These are phyloP conservation scores for Scylla paramamosain DNA, from an alignment of 1,140 invertebrate genomes.

Conservation along the genomic window DNA sequence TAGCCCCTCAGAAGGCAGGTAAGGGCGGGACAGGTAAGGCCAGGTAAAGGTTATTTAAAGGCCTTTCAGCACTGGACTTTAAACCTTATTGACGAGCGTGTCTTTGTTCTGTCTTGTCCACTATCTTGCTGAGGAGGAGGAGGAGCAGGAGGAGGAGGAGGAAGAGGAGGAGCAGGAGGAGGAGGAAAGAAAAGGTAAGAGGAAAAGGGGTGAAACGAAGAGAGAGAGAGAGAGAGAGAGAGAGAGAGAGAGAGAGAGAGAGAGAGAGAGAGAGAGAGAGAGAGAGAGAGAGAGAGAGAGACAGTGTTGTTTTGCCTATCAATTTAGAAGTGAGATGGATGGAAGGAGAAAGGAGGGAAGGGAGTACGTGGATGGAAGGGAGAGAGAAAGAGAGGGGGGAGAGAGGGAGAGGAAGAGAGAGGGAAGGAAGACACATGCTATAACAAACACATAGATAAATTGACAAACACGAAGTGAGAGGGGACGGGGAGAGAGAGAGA, in stretches of 20 bases:
- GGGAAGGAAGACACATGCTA: not conserved
- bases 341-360: slow-evolving; percentile 7
- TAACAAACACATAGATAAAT: slow-evolving; percentile 24
- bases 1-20: not conserved
- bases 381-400: not conserved
- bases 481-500: not conserved
- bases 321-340: not conserved
- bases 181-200: not conserved
- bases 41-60: not conserved
- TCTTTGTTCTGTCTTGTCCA: not conserved
- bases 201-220: not conserved
- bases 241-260: not conserved
- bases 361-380: not conserved
- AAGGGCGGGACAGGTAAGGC: too few relatives aligned
- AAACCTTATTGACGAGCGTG: not conserved
- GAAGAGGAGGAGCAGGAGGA: not conserved
- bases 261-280: too few relatives aligned
- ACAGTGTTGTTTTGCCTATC: not conserved
- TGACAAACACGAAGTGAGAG: not conserved
- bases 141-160: not conserved
- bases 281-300: too few relatives aligned
- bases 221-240: not conserved
- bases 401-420: not conserved
- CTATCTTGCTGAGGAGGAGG: not conserved
- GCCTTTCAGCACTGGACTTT: not conserved